Conservation (phyloP, 2,888 invertebrate genomes). For the Pollenia angustigena region DNA sequence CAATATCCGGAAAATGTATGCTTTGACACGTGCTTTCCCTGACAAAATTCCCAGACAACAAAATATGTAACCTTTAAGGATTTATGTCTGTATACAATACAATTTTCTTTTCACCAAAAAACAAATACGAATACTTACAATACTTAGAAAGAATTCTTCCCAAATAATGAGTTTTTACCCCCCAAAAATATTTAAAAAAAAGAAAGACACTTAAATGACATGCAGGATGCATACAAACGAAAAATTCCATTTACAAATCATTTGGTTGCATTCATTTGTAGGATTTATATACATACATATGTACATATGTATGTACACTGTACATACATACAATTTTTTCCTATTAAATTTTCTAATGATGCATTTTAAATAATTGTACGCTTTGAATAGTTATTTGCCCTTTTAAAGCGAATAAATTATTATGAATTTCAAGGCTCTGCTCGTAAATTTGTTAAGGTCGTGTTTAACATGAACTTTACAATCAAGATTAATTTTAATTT, state of each 20-base stretch:
- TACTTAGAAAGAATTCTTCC: slow-evolving; percentile 9
- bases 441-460: slow-evolving; percentile 52
- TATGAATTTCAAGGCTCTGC: slow-evolving; percentile 51
- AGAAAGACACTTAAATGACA: slow-evolving; percentile 18
- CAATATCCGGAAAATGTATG: slow-evolving; percentile 63
- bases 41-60: slow-evolving; percentile 22
- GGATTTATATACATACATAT: slow-evolving; percentile 24
- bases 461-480: slow-evolving; percentile 42
- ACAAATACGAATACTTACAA: neutral
- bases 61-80: slow-evolving; percentile 58
- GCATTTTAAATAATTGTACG: slow-evolving; percentile 18
- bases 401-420: slow-evolving; percentile 13
- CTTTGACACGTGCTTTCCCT: slow-evolving; percentile 58
- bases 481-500: slow-evolving; percentile 23
- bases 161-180: slow-evolving; percentile 29
- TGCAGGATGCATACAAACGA: slow-evolving; percentile 49
- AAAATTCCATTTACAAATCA: slow-evolving; percentile 34
- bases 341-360: slow-evolving; percentile 40
- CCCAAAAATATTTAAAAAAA: neutral
- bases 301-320: neutral
- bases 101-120: neutral
- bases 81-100: slow-evolving; percentile 28
- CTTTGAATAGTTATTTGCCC: slow-evolving; percentile 2
- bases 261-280: slow-evolving; percentile 58
- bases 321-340: too few relatives aligned